Conservation (phyloP, 2,888 invertebrate species). For the Andrena fulva region DNA sequence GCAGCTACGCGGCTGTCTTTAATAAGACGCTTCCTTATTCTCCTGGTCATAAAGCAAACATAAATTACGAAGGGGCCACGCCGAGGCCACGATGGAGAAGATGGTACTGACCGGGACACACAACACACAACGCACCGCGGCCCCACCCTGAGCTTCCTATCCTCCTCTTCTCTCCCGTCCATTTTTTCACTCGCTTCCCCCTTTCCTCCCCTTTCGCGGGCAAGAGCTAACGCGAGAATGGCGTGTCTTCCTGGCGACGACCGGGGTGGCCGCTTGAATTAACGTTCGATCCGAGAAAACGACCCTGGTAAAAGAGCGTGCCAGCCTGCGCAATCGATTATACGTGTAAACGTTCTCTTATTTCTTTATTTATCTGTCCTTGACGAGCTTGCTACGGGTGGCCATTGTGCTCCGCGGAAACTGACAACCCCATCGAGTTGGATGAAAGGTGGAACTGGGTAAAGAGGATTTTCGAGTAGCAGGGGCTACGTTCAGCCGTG, state of each 20-base stretch:
- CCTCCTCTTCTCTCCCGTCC: constrained; percentile 27
- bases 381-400: background rate
- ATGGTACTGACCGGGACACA: constrained; percentile 73
- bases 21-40: constrained; percentile 83
- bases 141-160: constrained; percentile 66
- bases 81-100: constrained; percentile 68
- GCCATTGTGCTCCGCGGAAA: background rate
- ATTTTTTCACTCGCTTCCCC: constrained; percentile 5
- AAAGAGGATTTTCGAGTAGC: constrained; percentile 7
- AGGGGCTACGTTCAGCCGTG: background rate
- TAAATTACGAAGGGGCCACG: constrained; percentile 79
- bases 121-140: constrained; percentile 67
- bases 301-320: background rate
- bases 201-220: constrained; percentile 29
- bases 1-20: constrained; percentile 74
- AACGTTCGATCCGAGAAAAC: constrained; percentile 41
- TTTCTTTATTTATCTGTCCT: background rate
- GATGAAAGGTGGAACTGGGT: constrained; percentile 7
- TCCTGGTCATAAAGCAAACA: constrained; percentile 81
- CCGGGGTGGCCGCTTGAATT: constrained; percentile 62
- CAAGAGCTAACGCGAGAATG: constrained; percentile 65
- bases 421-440: background rate
- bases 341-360: background rate
- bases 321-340: constrained; percentile 16
- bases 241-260: constrained; percentile 63